Base-by-base conservation (phyloP, 2,888 invertebrate genomes). In the Calameuta pallipes region DNA sequence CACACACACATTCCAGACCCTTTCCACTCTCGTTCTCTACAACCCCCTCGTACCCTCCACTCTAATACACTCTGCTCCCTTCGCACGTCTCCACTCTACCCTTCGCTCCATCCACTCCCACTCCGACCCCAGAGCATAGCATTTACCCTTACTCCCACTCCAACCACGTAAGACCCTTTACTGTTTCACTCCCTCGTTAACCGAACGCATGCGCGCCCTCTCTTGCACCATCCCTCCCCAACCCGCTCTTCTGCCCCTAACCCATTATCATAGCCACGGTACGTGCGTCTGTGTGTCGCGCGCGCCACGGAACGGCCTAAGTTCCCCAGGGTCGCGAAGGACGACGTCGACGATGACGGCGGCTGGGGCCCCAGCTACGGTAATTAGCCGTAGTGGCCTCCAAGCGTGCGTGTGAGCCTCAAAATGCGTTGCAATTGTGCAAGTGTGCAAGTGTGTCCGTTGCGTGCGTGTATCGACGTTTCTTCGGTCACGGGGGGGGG, bases 311-410 rank as follows among this genome's bases (percentile, higher is more conserved):
- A 75, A 75, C 30, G 76, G 36, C 78, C 30, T 23, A 80, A 78
- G 80, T 78, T 80, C 82, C 82, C 81, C 75, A 79, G 81, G 82
- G 80, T 80, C 81, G 82, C 80, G 41, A 23, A 12, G 15, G 41
- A 15, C 41, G 56, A 56, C 56, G 23, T 4, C 56, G 23, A 56
- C 56, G 56, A 0, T 4, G 15, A 23, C 56, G 56, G 0, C 41
- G 71, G 77, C 79, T 78, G 75, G 30, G 79, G 75, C 80, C 76
- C 75, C 80, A 78, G 76, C 78, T 81, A 80, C 84, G 85, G 86
- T 87, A 88, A 88, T 88, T 88, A 88, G 88, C 87, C 82, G 83
- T 86, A 87, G 88, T 85, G 85, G 86, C 84, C 84, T 84, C 83
- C 80, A 84, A 84, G 85, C 87, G 86, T 87, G 87, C 86, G 87